These are phyloP conservation scores for Tetragonisca angustula DNA, from an alignment of 2,888 invertebrate species.

Conservation along the genomic window DNA sequence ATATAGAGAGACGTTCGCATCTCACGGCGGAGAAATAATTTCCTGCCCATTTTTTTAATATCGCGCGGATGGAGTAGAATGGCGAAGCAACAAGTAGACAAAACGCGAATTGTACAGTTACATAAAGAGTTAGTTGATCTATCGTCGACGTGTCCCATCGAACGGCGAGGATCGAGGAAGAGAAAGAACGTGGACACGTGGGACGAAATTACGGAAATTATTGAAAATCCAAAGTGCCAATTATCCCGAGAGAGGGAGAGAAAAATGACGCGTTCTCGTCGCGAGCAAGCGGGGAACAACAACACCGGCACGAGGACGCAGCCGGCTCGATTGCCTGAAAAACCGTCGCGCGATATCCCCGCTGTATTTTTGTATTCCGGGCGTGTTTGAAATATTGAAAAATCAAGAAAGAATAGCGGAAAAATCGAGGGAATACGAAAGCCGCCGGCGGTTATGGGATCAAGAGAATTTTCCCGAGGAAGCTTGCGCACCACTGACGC, in stretches of 20 bases:
- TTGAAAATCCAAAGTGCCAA: neutral
- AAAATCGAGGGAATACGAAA: conserved; percentile 50
- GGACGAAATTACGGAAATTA: neutral
- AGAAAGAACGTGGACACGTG: neutral
- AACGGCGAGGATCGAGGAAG: neutral
- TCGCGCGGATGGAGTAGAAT: too few relatives aligned
- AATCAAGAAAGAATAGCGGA: conserved; percentile 59
- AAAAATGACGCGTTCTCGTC: neutral
- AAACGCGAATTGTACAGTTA: too few relatives aligned
- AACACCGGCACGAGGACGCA: conserved; percentile 11
- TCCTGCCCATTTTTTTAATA: too few relatives aligned
- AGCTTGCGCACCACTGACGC: conserved; percentile 60
- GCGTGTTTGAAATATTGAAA: conserved; percentile 53
- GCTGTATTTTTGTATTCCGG: conserved; percentile 50
- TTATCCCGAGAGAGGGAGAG: neutral
- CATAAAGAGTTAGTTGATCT: too few relatives aligned
- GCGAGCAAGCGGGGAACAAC: conserved; percentile 1
- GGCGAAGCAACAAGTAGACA: too few relatives aligned
- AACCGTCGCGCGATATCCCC: too few relatives aligned
- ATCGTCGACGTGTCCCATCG: neutral
- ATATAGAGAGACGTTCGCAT: too few relatives aligned
- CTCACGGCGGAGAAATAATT: too few relatives aligned
- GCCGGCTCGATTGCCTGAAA: neutral
- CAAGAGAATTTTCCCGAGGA: conserved; percentile 48
- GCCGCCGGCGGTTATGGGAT: conserved; percentile 45